These are phyloP conservation scores for Varanus salvator DNA, from an alignment of 2,113 vertebrate species.

Conservation along the genomic window DNA sequence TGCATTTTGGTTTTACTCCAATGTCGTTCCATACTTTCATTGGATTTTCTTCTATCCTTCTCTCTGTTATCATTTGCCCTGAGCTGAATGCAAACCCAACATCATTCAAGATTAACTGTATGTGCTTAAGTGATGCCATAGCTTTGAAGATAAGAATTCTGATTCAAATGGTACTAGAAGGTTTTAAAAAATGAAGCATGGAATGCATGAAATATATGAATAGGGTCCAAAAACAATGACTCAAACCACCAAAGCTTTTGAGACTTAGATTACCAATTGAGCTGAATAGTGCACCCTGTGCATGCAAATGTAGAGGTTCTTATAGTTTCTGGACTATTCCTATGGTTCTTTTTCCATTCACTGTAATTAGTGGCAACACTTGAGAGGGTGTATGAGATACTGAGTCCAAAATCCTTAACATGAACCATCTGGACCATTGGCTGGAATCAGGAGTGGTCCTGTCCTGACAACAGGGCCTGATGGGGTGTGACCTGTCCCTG, in stretches of 20 bases:
- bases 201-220: not conserved
- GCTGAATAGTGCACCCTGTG: no score
- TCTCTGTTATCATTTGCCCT: conserved; percentile 1
- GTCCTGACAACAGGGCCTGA: no score
- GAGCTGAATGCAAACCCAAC: not conserved
- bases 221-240: not conserved
- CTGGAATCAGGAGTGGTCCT: no score
- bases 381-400: no score
- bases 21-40: conserved; percentile 14
- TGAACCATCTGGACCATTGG: no score
- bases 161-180: not conserved
- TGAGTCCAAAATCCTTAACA: no score
- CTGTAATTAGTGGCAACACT: no score
- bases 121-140: not conserved
- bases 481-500: not conserved
- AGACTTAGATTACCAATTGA: no score
- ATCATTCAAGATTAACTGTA: not conserved
- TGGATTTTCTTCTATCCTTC: not conserved
- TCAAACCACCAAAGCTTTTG: no score
- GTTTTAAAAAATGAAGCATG: not conserved
- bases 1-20: not conserved
- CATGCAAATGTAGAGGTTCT: no score
- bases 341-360: no score
- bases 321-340: no score
- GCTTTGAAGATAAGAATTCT: not conserved